These are phyloP conservation scores for Pelvicachromis taeniatus DNA, from an alignment of 2,113 vertebrate genomes.

Conservation along the genomic window DNA sequence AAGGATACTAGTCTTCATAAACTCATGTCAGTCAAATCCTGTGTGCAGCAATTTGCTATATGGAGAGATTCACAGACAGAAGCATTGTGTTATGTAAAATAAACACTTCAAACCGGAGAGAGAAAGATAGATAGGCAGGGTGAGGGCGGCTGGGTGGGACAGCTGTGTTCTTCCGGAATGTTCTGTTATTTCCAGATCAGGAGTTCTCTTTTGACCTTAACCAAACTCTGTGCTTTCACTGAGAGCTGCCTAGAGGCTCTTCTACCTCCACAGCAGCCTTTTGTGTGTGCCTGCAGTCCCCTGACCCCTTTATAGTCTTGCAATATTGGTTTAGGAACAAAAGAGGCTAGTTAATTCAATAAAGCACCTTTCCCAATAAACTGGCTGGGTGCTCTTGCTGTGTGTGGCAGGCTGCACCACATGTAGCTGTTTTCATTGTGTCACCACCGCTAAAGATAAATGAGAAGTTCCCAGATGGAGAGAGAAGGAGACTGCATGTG, in stretches of 20 bases:
- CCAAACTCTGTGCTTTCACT: conserved; percentile 69
- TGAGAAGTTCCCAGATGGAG: conserved; percentile 34
- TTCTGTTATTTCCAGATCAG: conserved; percentile 77
- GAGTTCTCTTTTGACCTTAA: conserved; percentile 75
- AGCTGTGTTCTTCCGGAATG: conserved; percentile 63
- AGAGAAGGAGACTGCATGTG: background rate
- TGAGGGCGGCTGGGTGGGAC: conserved; percentile 35
- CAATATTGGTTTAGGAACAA: conserved; percentile 57
- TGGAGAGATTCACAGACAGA: conserved; percentile 13
- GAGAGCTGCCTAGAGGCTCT: conserved; percentile 58
- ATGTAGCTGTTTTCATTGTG: conserved; percentile 53
- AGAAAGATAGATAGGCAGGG: conserved; percentile 22
- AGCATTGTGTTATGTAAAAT: conserved; percentile 12
- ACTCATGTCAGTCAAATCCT: conserved; percentile 28
- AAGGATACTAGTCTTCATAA: background rate
- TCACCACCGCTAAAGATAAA: conserved; percentile 38
- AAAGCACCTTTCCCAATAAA: conserved; percentile 61
- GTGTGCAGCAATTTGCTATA: background rate
- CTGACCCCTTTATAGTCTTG: conserved; percentile 54
- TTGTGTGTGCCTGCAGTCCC: conserved; percentile 56
- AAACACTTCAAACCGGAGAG: conserved; percentile 14
- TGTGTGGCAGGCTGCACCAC: conserved; percentile 36
- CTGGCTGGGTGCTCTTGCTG: conserved; percentile 22
- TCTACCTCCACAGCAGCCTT: conserved; percentile 51
- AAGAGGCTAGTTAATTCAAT: conserved; percentile 60